These are phyloP conservation scores for Colius striatus DNA, from an alignment of 2,113 vertebrate species.

Conservation along the genomic window DNA sequence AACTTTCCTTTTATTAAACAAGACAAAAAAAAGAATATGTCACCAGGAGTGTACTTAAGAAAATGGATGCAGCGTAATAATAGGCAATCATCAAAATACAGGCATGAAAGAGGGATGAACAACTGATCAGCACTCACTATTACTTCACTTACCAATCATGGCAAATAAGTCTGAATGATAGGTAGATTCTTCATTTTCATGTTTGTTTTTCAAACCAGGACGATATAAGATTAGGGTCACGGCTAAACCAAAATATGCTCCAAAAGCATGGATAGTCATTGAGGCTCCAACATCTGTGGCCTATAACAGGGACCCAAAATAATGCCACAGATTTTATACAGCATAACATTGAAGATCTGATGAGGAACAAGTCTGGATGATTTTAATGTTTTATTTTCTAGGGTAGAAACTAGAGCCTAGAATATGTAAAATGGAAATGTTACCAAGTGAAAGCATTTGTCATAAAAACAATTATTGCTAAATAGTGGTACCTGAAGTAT, in stretches of 20 bases:
- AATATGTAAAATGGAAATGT: not conserved
- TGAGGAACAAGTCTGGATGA: not conserved
- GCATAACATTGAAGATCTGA: not conserved
- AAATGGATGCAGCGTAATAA: not conserved
- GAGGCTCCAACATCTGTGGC: slow-evolving; percentile 91
- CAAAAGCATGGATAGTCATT: slow-evolving; percentile 94
- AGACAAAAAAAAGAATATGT: not conserved
- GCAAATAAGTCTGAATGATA: slow-evolving; percentile 94
- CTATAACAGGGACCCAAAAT: slow-evolving; percentile 64
- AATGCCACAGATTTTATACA: not conserved
- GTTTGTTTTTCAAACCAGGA: slow-evolving; percentile 77
- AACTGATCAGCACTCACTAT: not conserved
- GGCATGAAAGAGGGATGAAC: not conserved
- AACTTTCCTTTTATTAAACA: not conserved
- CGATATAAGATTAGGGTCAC: slow-evolving; percentile 86
- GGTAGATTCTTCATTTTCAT: slow-evolving; percentile 87
- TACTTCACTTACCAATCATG: slow-evolving; percentile 90
- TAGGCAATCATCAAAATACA: not conserved
- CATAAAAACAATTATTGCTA: not conserved
- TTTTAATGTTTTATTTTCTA: not conserved
- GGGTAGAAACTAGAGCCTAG: not conserved
- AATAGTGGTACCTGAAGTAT: slow-evolving; percentile 71
- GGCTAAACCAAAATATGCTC: slow-evolving; percentile 95
- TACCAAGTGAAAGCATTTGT: not conserved
- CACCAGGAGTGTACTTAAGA: not conserved